These are phyloP conservation scores for Colostygia pectinataria DNA, from an alignment of 2,888 invertebrate species.

Conservation along the genomic window DNA sequence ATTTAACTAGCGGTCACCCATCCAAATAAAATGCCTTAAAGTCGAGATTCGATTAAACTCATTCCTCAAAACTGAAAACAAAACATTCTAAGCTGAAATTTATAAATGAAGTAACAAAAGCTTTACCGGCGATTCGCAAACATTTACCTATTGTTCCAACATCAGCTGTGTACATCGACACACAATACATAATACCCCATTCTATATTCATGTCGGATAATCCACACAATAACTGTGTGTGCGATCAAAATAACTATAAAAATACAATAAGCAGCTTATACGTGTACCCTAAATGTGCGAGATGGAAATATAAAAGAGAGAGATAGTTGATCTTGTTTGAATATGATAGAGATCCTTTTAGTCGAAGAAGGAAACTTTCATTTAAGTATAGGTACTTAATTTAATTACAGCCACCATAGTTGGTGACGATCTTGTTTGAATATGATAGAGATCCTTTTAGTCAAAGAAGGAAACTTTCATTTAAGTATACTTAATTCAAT, in stretches of 20 bases:
- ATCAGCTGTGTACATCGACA: conserved; percentile 75
- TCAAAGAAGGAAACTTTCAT: not conserved
- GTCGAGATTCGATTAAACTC: too few species aligned
- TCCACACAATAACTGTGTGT: conserved; percentile 45
- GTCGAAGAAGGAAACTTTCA: not conserved
- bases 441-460: not conserved
- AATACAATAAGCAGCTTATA: conserved; percentile 80
- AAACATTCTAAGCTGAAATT: conserved; percentile 15
- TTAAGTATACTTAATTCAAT: too few species aligned
- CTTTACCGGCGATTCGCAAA: conserved; percentile 68
- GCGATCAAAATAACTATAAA: conserved; percentile 82
- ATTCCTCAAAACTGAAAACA: too few species aligned
- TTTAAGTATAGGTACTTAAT: too few species aligned
- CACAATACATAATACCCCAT: conserved; percentile 69
- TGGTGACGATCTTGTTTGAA: not conserved
- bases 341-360: not conserved
- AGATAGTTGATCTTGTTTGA: not conserved
- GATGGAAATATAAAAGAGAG: conserved; percentile 32
- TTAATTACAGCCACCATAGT: too few species aligned
- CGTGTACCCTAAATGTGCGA: conserved; percentile 72
- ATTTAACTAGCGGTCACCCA: not conserved
- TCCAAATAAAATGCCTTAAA: too few species aligned
- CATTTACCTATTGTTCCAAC: conserved; percentile 61
- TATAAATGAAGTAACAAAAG: conserved; percentile 66
- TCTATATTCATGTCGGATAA: conserved; percentile 74